phyloP scores from a whole-genome alignment of 1,140 invertebrate genomes.

The Drosophila truncata region DNA sequence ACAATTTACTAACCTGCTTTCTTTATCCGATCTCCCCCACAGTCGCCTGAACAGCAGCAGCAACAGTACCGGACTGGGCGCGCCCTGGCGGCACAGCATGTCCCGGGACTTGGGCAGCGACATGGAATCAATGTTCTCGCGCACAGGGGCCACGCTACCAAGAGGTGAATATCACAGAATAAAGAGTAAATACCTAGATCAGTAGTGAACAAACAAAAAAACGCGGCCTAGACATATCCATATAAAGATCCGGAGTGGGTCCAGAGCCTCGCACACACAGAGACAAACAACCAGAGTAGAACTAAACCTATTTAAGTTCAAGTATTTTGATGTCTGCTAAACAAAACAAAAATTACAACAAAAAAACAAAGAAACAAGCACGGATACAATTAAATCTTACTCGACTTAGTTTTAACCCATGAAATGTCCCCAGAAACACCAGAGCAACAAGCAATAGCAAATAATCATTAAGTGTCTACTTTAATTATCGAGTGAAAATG shows the following conservation, averaged over 20 bases:
- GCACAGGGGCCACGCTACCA: conserved; percentile 87
- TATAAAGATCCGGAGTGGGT: background rate
- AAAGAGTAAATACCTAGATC: conserved; percentile 85
- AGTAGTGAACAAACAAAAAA: conserved; percentile 43
- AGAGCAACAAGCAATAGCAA: conserved; percentile 36
- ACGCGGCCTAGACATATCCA: background rate
- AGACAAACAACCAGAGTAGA: conserved; percentile 25
- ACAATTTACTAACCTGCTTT: background rate
- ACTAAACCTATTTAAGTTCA: conserved; percentile 49
- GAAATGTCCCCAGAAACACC: conserved; percentile 56
- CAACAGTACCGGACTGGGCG: conserved; percentile 70
- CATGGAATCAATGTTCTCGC: conserved; percentile 87
- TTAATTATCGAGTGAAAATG: conserved; percentile 72
- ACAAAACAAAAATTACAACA: conserved; percentile 30
- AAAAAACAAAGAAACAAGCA: conserved; percentile 41
- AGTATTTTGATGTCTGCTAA: conserved; percentile 80
- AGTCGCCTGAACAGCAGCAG: conserved; percentile 82
- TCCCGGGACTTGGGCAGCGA: conserved; percentile 87
- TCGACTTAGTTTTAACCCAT: conserved; percentile 61
- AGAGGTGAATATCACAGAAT: conserved; percentile 87
- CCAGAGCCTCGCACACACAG: conserved; percentile 14
- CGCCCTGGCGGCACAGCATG: conserved; percentile 87
- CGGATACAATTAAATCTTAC: conserved; percentile 20
- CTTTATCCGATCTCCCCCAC: conserved; percentile 12
- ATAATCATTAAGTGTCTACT: conserved; percentile 71